Conservation (phyloP, 2,888 invertebrate genomes). For the Rosalia funebris region DNA sequence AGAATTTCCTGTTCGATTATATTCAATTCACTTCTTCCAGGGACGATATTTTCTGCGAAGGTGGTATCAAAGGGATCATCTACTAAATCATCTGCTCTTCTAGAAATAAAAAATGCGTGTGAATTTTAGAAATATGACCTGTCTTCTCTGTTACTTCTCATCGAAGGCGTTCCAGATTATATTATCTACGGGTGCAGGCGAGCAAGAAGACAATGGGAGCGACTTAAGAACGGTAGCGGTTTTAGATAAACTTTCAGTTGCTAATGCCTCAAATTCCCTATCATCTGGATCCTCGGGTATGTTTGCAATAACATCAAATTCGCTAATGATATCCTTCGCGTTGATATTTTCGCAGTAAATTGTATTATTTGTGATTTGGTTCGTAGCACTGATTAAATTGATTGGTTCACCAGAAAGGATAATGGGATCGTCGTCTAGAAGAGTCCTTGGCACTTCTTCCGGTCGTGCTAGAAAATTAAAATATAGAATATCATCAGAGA, state of each 20-base stretch:
- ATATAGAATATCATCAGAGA: not conserved
- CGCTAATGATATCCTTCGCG: constrained; percentile 51
- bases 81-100: constrained; percentile 54
- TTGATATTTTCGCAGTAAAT: constrained; percentile 32
- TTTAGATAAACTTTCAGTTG: constrained; percentile 78
- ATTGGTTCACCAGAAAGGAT: constrained; percentile 74
- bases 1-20: constrained; percentile 70
- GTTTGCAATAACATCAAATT: constrained; percentile 66
- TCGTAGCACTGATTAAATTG: constrained; percentile 70
- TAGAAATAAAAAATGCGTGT: not conserved
- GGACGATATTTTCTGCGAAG: constrained; percentile 81
- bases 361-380: not conserved
- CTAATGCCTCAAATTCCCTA: constrained; percentile 82
- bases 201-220: constrained; percentile 41
- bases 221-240: constrained; percentile 51
- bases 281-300: constrained; percentile 72
- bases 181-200: constrained; percentile 60
- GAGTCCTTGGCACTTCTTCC: constrained; percentile 68
- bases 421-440: constrained; percentile 80
- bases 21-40: constrained; percentile 70
- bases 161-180: constrained; percentile 75
- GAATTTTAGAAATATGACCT: not conserved
- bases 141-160: constrained; percentile 60
- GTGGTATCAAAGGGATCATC: constrained; percentile 87
- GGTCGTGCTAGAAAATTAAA: constrained; percentile 39